These are phyloP conservation scores for Nomada lathburiana DNA, from an alignment of 2,888 invertebrate species.

Conservation along the genomic window DNA sequence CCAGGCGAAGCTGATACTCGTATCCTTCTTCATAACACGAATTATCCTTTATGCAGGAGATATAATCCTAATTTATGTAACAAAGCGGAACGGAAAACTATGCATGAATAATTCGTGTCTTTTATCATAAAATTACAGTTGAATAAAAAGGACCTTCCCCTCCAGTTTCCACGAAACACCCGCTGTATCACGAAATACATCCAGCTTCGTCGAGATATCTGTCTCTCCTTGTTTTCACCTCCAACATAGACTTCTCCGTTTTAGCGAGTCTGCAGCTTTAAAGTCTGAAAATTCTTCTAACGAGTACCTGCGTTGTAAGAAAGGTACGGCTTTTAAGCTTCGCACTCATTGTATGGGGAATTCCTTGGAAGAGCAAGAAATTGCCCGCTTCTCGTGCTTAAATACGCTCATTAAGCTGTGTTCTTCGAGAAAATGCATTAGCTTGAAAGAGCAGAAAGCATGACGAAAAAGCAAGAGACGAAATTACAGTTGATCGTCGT, in stretches of 20 bases:
- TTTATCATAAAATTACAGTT: conserved; percentile 27
- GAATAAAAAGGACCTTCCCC: conserved; percentile 22
- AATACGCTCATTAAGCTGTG: conserved; percentile 35
- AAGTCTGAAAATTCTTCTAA: conserved; percentile 48
- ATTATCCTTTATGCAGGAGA: background rate
- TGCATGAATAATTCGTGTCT: conserved; percentile 25
- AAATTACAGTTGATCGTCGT: background rate
- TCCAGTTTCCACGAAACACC: conserved; percentile 28
- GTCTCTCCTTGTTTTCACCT: conserved; percentile 25
- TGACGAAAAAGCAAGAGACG: background rate
- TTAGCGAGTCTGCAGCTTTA: conserved; percentile 25
- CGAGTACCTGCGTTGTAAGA: conserved; percentile 38
- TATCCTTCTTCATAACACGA: background rate
- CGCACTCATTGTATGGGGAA: conserved; percentile 1
- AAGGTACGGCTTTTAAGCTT: conserved; percentile 44
- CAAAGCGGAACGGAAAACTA: conserved; percentile 3
- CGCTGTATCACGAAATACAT: conserved; percentile 18
- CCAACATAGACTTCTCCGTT: conserved; percentile 33
- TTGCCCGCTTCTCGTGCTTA: conserved; percentile 32
- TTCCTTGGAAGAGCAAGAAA: conserved; percentile 30
- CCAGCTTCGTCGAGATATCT: background rate
- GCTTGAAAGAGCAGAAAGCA: conserved; percentile 32
- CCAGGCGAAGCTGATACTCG: too few species aligned
- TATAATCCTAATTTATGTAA: conserved; percentile 22
- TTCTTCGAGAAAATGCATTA: conserved; percentile 13